These are phyloP conservation scores for Paralichthys olivaceus DNA, from an alignment of 2,113 vertebrate species.

Conservation along the genomic window DNA sequence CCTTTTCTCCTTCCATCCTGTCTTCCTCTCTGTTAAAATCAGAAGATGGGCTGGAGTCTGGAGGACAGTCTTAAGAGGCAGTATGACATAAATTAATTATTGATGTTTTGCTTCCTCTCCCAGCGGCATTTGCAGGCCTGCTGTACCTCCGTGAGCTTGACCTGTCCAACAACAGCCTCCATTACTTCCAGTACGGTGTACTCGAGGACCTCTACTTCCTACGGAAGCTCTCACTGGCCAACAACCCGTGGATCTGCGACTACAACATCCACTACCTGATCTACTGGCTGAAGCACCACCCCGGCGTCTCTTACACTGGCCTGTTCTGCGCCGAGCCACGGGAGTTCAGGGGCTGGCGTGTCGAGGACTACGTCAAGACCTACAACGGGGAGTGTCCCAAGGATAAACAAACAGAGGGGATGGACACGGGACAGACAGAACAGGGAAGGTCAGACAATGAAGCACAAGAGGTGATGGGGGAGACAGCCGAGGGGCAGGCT, in stretches of 20 bases:
- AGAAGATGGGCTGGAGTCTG: conserved; percentile 60
- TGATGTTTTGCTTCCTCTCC: conserved; percentile 13
- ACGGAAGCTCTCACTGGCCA: conserved; percentile 87
- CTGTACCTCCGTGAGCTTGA: conserved; percentile 92
- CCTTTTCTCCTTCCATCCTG: background rate
- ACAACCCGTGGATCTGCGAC: conserved; percentile 96
- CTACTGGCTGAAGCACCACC: conserved; percentile 97
- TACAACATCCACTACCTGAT: conserved; percentile 98
- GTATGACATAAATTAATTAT: no score
- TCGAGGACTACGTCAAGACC: conserved; percentile 93
- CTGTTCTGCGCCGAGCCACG: conserved; percentile 89
- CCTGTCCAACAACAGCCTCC: conserved; percentile 93
- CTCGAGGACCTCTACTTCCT: conserved; percentile 97
- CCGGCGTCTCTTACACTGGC: conserved; percentile 87
- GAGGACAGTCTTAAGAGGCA: conserved; percentile 49
- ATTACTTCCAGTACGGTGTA: conserved; percentile 92
- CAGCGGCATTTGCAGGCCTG: conserved; percentile 93
- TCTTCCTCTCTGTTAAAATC: conserved; percentile 48
- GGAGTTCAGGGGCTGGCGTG: conserved; percentile 93
- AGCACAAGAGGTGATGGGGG: conserved; percentile 84
- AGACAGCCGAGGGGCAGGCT: conserved; percentile 81
- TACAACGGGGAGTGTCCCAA: conserved; percentile 97
- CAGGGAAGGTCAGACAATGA: conserved; percentile 74
- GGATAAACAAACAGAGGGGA: conserved; percentile 83
- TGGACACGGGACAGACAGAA: conserved; percentile 72